Percentiles rank a stretch among this genome's conserved stretches.
Conservation (phyloP, 1,140 invertebrate genomes). For the Aphelinus atriplicis region DNA sequence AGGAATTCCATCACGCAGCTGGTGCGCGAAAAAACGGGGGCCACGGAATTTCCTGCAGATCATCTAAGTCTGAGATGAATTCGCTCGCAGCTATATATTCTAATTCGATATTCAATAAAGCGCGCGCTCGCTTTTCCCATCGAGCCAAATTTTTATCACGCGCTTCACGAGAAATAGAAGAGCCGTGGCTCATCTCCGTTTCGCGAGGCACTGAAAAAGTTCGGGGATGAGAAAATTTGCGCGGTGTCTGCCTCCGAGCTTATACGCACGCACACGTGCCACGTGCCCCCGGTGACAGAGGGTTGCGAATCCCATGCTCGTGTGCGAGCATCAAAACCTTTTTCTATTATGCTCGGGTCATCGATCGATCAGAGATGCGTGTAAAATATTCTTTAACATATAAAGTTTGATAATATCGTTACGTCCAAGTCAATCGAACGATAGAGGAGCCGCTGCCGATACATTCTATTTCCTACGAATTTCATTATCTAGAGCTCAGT, state of each 20-base stretch:
- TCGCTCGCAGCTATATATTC: background rate
- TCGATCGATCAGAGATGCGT: conserved; percentile 1
- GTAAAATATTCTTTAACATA: background rate
- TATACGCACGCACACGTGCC: background rate
- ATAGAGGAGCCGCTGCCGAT: no score
- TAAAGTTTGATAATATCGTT: no score
- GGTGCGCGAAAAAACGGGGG: background rate
- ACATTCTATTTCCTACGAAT: no score
- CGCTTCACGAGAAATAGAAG: background rate
- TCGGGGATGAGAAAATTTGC: background rate
- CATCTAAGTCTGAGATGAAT: conserved; percentile 5
- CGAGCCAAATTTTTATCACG: conserved; percentile 29
- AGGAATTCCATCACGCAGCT: background rate
- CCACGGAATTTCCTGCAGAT: conserved; percentile 20
- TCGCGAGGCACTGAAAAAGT: background rate
- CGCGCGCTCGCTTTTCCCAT: background rate
- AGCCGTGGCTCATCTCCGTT: background rate
- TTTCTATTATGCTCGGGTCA: conserved; percentile 1
- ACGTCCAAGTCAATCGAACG: no score
- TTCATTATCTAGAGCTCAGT: no score
- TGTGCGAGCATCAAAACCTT: background rate
- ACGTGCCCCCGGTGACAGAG: background rate
- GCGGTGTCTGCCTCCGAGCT: background rate
- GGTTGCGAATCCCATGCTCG: background rate
- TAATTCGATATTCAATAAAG: conserved; percentile 38